Evolutionary conservation across 2,797 vertebrate genomes (phyloP), one percentile per base, ranked within the genome.

Genomic region (Fundulus diaphanus): DNA sequence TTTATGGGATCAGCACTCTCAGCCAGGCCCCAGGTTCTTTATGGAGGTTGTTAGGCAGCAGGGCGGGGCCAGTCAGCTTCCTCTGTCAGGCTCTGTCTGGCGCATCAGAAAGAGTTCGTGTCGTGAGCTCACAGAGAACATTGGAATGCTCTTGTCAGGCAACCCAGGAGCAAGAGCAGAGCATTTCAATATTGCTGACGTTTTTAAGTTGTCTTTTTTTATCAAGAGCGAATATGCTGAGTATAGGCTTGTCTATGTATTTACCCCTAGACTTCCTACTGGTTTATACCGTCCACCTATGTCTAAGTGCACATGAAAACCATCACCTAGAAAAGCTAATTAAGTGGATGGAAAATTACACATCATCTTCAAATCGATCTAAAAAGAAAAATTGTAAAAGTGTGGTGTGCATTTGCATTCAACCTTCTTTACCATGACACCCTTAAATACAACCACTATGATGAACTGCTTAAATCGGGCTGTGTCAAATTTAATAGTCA

Each of bases 131-230:
- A n/a, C 40, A 57, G 72, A 79, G 71, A 78, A 81, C 85, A 75
- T 71, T 37, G 73, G 77, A 79, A 77, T 81, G 75, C 83, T 87
- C 59, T 69, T 81, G 80, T 91, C 81, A 84, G 74, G 72, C 15
- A 63, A 83, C 75, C 1, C n/a, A 6, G 85, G 85, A 89, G 42
- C 49, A 49, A 65, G 70, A 67, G 75, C 5, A 59, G 44, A 76
- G 71, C 70, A 87, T 93, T 91, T 91, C 84, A 87, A 88, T 89
- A 88, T 87, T 35, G 85, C 92, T 91, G 91, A 89, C 90, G 74
- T 67, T 59, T 31, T 42, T 44, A 67, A 54, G 44, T 3, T 73
- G 5, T 70, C 16, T 75, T 72, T 77, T n/a, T 72, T 75, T 51
- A 70, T 2, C 9, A 48, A 68, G 37, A 74, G 69, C 78, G 81